Conservation (phyloP, 2,888 invertebrate species). For the Timema podura region DNA sequence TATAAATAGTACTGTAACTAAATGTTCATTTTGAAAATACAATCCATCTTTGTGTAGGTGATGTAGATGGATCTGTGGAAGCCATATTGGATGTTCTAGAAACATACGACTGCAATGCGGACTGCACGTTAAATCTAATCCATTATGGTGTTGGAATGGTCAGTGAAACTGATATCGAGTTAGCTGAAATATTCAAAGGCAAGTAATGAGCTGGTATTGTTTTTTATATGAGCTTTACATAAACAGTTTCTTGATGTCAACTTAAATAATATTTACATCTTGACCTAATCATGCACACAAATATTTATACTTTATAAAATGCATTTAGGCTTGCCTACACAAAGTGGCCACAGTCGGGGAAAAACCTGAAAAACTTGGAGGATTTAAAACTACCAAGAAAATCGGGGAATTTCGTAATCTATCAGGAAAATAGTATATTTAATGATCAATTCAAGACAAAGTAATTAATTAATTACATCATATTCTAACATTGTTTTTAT, state of each 20-base stretch:
- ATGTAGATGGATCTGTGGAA: conserved; percentile 95
- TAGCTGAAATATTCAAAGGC: conserved; percentile 69
- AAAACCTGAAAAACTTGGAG: too few species aligned
- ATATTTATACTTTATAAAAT: too few species aligned
- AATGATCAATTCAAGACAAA: too few species aligned
- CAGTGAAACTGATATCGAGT: conserved; percentile 75
- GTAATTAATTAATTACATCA: too few species aligned
- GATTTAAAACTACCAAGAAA: too few species aligned
- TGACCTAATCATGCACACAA: neutral
- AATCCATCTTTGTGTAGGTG: conserved; percentile 54
- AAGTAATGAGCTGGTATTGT: conserved; percentile 26
- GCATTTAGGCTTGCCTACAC: too few species aligned
- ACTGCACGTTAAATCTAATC: conserved; percentile 76
- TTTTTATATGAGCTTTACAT: neutral
- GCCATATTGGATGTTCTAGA: conserved; percentile 88
- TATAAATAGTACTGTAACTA: neutral
- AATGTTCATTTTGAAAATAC: neutral
- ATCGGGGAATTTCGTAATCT: too few species aligned
- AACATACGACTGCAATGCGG: conserved; percentile 66
- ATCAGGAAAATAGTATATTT: too few species aligned
- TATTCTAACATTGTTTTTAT: too few species aligned
- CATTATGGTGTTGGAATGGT: conserved; percentile 89
- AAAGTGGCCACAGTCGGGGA: too few species aligned
- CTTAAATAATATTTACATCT: neutral
- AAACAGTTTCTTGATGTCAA: neutral